These are phyloP conservation scores for Lydus trimaculatus DNA, from an alignment of 2,888 invertebrate genomes.

Conservation along the genomic window DNA sequence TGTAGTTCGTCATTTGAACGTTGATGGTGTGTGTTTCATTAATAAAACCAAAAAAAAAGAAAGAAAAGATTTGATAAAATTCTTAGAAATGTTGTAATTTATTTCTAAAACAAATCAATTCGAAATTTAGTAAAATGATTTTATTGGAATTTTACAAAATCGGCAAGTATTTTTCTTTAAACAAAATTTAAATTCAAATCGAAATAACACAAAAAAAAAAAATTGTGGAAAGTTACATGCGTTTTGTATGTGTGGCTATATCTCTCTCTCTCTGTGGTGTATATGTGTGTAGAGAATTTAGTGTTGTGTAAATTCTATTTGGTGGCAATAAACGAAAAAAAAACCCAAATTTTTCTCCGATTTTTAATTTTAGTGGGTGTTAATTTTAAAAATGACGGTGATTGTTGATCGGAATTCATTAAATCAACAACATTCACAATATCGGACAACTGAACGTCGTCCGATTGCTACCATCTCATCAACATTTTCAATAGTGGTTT, in stretches of 20 bases:
- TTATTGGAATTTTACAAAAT: background rate
- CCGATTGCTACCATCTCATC: background rate
- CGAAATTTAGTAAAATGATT: background rate
- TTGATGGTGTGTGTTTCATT: background rate
- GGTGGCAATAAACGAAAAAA: no score
- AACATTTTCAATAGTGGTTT: slow-evolving; percentile 23
- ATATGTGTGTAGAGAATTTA: background rate
- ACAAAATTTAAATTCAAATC: no score
- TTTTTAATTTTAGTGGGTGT: background rate
- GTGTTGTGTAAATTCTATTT: slow-evolving; percentile 1
- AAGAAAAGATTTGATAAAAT: no score
- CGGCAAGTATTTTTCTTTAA: background rate
- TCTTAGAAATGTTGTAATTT: no score
- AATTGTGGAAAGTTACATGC: slow-evolving; percentile 4
- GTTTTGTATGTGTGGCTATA: slow-evolving; percentile 4
- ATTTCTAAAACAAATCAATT: no score
- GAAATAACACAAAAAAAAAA: background rate
- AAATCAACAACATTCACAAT: background rate
- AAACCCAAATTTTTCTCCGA: no score
- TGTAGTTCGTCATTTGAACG: slow-evolving; percentile 35
- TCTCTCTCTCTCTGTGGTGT: background rate
- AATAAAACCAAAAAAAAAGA: no score
- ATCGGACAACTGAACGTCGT: background rate
- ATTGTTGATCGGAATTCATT: background rate
- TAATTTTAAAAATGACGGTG: background rate